Evolutionary conservation across 2,797 vertebrate species (phyloP), one percentile per base, ranked within the genome.

Genomic region (Lacerta bilineata): DNA sequence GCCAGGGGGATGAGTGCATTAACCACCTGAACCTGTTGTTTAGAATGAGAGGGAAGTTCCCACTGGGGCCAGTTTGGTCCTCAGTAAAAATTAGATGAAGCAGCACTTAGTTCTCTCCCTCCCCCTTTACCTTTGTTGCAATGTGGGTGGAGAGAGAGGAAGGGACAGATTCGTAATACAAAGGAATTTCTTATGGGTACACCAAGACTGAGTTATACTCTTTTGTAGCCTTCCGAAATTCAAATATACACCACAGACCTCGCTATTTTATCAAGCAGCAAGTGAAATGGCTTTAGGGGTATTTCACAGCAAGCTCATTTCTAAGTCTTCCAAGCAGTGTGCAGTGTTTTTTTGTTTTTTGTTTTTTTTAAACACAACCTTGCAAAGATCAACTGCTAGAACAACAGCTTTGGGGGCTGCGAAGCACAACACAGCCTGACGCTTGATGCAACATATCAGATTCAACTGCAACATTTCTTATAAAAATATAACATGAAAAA

Each of bases 401-500:
- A 86, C 79, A 91, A 41, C 83, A 91, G 46, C 59, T 41, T 86
- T 80, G 85, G 43, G 83, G 8, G n/a, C 25, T 46, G 5, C 27
- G 46, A 87, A 85, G 64, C 0, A 0, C 4, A 86, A 86, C 81
- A 75, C 23, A 91, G 46, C 10, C 23, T 89, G 20, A 59, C 43
- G 17, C 75, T 87, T 88, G 88, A 90, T 27, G 33, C 33, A 89
- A 27, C 25, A 11, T 3, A 13, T 77, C 75, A 64, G 61, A 33
- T 77, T 87, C 74, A 85, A 69, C 5, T 5, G 86, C n/a, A 69
- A 85, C 36, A 5, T 9, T 72, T 84, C 88, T 88, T 59, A 84
- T 15, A 59, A 86, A 81, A 92, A 91, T 68, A 91, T 78, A 29
- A 91, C 55, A 78, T 74, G 83, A 87, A 92, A 74, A 86, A 94